Conservation (phyloP, 2,113 vertebrate species). For the Semicossyphus pulcher region DNA sequence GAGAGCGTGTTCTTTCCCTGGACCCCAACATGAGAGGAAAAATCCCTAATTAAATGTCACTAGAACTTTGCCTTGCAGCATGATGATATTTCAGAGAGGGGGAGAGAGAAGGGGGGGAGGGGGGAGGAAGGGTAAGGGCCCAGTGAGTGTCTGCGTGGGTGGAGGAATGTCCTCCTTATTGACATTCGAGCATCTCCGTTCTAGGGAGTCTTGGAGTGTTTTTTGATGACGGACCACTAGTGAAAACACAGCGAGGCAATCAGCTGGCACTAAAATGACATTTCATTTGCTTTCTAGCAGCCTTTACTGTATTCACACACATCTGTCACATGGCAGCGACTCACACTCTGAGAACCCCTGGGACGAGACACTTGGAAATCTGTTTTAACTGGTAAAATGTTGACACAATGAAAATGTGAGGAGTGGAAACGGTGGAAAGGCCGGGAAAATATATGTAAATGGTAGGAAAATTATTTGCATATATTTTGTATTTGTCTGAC, state of each 20-base stretch:
- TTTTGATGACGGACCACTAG: constrained; percentile 30
- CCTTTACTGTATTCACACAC: constrained; percentile 38
- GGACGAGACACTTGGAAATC: constrained; percentile 20
- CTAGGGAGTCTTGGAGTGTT: constrained; percentile 36
- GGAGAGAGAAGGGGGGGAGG: neutral
- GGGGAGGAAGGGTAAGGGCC: neutral
- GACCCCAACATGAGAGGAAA: constrained; percentile 54
- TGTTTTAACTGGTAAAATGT: constrained; percentile 1
- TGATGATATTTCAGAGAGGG: constrained; percentile 64
- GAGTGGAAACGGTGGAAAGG: neutral
- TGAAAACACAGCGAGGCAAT: constrained; percentile 44
- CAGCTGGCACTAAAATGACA: constrained; percentile 70
- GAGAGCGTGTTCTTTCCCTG: constrained; percentile 33
- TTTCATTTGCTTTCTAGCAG: constrained; percentile 65
- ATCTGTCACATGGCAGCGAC: constrained; percentile 34
- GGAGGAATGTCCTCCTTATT: constrained; percentile 44
- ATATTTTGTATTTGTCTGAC: too few relatives aligned
- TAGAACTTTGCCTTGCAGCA: constrained; percentile 65
- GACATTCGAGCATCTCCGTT: constrained; percentile 47
- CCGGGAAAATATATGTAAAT: too few relatives aligned
- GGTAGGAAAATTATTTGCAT: too few relatives aligned
- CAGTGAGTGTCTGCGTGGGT: constrained; percentile 32
- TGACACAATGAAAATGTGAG: neutral
- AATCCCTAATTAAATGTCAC: constrained; percentile 75
- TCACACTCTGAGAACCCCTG: constrained; percentile 24